Conservation (phyloP, 2,797 vertebrate genomes). For the Coccyzus lansbergi region DNA sequence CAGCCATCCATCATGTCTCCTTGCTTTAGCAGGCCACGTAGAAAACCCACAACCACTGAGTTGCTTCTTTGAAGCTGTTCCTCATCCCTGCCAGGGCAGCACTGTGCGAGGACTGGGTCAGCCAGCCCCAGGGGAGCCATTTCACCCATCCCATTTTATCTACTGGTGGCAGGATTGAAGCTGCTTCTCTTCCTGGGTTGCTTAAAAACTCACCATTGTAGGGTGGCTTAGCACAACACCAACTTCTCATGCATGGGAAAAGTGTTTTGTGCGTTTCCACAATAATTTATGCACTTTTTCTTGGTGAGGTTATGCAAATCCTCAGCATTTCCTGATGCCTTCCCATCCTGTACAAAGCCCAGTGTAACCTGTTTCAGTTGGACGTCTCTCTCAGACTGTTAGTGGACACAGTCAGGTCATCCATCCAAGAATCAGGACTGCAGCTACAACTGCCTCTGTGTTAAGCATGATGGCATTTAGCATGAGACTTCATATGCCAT, state of each 20-base stretch:
- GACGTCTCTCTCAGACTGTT: not conserved
- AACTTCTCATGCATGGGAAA: not conserved
- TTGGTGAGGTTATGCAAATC: not conserved
- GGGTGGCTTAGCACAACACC: rapidly evolving
- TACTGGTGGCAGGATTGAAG: not conserved
- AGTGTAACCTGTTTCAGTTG: rapidly evolving
- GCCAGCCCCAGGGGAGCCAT: no score
- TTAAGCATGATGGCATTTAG: not conserved
- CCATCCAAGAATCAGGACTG: not conserved
- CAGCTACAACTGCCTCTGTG: rapidly evolving
- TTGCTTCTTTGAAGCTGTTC: rapidly evolving
- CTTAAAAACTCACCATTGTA: not conserved
- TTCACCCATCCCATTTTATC: not conserved
- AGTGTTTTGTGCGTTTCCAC: not conserved
- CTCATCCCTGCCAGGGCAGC: not conserved
- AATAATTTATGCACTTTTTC: not conserved
- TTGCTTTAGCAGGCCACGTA: not conserved
- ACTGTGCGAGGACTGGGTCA: not conserved
- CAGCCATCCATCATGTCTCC: rapidly evolving
- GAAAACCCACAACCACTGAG: not conserved
- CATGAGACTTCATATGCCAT: not conserved
- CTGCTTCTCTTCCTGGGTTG: not conserved
- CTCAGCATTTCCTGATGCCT: rapidly evolving
- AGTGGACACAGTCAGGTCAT: not conserved
- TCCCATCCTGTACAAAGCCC: not conserved